Base-by-base conservation (phyloP, 2,113 vertebrate species). In the Leiothrix lutea region DNA sequence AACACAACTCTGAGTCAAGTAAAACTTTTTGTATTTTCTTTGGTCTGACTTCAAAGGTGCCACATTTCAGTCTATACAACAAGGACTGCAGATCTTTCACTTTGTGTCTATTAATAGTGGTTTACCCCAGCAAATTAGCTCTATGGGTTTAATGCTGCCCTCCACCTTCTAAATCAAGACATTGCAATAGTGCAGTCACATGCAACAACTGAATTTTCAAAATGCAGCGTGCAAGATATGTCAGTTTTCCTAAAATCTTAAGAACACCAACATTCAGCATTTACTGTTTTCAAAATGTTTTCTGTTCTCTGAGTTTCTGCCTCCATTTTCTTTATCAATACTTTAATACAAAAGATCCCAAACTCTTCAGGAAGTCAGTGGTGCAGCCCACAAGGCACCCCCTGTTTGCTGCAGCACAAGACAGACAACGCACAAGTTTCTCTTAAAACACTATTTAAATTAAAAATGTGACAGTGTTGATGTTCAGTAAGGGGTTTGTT, bases 81-180 rank as follows among this genome's bases (percentile, higher is more conserved):
- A 78, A 8, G 31, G 61, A 71, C 5, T 45, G 14, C 28, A 66
- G 51, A 33, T 7, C 17, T 86, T 83, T 45, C 47, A 56, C 54
- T 86, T 75, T 45, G 21, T 57, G 8, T 45, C 38, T 89, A 23
- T 50, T 53, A 81, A 38, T 2, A 86, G n/a, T 35, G 29, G 25
- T 48, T 57, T 89, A 51, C 36, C 11, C 50, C 74, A 64, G 33
- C 14, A 69, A 80, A 44, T 65, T 38, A 79, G 73, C 69, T 92
- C 65, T 31, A 3, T 73, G 91, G 88, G 86, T 86, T 96, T 91
- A 95, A 65, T 95, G 80, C 93, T 96, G 92, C 95, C 95, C 95
- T 94, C 95, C 93, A 81, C 93, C 91, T 97, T 80, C 80, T 87
- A 72, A 65, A 89, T 29, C 42, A 84, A 87, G 93, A 86, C 66